Conservation (phyloP, 2,888 invertebrate genomes). For the Coelopa pilipes region DNA sequence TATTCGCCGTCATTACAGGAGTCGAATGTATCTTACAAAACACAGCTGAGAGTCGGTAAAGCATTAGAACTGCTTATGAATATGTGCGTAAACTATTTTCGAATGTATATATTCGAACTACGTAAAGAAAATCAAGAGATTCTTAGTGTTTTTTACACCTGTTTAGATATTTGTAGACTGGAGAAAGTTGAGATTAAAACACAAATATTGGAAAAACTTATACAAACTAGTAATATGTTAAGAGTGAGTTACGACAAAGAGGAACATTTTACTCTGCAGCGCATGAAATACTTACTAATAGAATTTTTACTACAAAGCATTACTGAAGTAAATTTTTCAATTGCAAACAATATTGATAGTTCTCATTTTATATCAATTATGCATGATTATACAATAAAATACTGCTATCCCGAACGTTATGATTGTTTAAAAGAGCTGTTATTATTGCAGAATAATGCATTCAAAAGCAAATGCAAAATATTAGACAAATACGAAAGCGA, state of each 20-base stretch:
- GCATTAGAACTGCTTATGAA: constrained; percentile 50
- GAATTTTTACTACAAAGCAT: constrained; percentile 52
- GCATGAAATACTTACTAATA: constrained; percentile 53
- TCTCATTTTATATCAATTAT: constrained; percentile 44
- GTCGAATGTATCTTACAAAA: constrained; percentile 24
- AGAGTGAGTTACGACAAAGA: constrained; percentile 40
- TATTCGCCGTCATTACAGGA: constrained; percentile 35
- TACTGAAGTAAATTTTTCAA: constrained; percentile 33
- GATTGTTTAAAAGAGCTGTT: constrained; percentile 24
- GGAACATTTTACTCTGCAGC: constrained; percentile 49
- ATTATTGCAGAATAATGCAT: neutral
- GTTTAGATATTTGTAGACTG: constrained; percentile 41
- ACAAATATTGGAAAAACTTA: constrained; percentile 41
- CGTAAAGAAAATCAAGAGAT: constrained; percentile 43
- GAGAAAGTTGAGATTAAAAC: constrained; percentile 35
- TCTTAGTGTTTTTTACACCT: constrained; percentile 39
- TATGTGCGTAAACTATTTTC: constrained; percentile 47
- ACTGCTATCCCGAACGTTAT: constrained; percentile 42
- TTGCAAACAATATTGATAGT: neutral
- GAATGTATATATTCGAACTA: constrained; percentile 34
- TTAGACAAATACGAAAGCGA: constrained; percentile 46
- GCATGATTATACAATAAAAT: constrained; percentile 48
- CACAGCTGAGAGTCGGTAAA: constrained; percentile 50
- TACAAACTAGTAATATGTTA: constrained; percentile 41
- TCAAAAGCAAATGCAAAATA: constrained; percentile 39